Conservation (phyloP, 2,797 vertebrate genomes). For the Bovichtus variegatus region DNA sequence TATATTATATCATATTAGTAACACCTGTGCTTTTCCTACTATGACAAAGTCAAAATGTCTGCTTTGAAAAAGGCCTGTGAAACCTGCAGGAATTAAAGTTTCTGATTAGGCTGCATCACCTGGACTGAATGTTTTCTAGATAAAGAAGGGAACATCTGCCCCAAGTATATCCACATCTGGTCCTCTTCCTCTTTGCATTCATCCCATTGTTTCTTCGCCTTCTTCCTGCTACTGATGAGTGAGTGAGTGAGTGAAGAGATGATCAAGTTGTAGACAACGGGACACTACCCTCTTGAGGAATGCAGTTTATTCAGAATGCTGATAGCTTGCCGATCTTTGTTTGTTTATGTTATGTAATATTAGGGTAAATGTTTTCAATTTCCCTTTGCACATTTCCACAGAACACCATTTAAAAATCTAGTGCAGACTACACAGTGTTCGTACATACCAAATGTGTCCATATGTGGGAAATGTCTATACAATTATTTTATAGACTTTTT, state of each 20-base stretch:
- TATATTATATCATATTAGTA: no score
- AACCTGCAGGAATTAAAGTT: not conserved
- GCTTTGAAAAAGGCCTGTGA: not conserved
- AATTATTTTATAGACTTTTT: not conserved
- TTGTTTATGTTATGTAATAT: conserved; percentile 51
- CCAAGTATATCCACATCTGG: not conserved
- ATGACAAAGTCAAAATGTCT: not conserved
- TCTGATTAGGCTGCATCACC: not conserved
- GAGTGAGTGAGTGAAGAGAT: conserved; percentile 9
- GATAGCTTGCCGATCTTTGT: conserved; percentile 52
- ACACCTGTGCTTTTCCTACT: not conserved
- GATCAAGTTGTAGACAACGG: not conserved
- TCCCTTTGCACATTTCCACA: conserved; percentile 10
- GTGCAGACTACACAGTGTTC: not conserved
- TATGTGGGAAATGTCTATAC: not conserved
- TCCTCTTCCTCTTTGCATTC: not conserved
- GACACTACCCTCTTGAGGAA: conserved; percentile 57
- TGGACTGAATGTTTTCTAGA: not conserved
- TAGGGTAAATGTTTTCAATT: conserved; percentile 2
- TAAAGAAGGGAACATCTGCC: not conserved
- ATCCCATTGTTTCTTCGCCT: not conserved
- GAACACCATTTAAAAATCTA: conserved; percentile 1
- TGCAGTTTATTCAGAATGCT: conserved; percentile 43
- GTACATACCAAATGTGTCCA: not conserved
- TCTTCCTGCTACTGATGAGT: conserved; percentile 4